Evolutionary conservation across 2,113 vertebrate genomes (phyloP).

Genomic region (Hippoglossus stenolepis): DNA sequence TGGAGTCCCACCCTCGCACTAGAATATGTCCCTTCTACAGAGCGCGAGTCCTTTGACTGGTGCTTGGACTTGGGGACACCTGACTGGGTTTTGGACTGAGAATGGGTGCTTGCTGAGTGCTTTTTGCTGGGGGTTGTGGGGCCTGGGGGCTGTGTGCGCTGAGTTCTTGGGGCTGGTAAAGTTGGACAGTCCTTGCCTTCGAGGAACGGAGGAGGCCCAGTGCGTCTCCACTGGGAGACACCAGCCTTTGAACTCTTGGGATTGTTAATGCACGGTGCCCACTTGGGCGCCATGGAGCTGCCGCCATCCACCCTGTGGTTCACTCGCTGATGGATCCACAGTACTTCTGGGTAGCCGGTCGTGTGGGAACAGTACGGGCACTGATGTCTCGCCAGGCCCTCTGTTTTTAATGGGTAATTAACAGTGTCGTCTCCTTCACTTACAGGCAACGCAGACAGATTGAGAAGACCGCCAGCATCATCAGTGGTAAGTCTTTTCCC

Average conservation of each 20-base stretch:
- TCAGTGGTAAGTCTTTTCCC: conserved; percentile 22
- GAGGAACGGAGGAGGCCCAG: conserved; percentile 90
- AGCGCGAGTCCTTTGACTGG: conserved; percentile 53
- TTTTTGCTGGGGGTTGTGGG: conserved; percentile 19
- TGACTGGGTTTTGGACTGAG: conserved; percentile 52
- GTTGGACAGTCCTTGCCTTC: conserved; percentile 94
- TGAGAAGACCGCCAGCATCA: conserved; percentile 65
- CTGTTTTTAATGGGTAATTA: conserved; percentile 67
- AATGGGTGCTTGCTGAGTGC: conserved; percentile 32
- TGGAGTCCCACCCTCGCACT: conserved; percentile 40
- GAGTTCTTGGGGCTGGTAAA: conserved; percentile 84
- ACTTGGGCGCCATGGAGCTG: conserved; percentile 86
- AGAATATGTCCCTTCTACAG: conserved; percentile 38
- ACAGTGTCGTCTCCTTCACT: conserved; percentile 2
- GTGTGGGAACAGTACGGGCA: conserved; percentile 93
- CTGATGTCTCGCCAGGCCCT: conserved; percentile 85
- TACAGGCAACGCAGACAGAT: conserved; percentile 63
- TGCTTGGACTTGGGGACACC: conserved; percentile 54
- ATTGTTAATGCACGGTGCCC: conserved; percentile 86
- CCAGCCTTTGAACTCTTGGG: conserved; percentile 84
- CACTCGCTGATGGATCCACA: conserved; percentile 95
- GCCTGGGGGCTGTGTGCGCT: conserved; percentile 87
- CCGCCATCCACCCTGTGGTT: conserved; percentile 91
- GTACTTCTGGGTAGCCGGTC: conserved; percentile 92
- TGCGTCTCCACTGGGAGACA: conserved; percentile 85